These are phyloP conservation scores for Popillia japonica DNA, from an alignment of 1,140 invertebrate genomes.

Conservation along the genomic window DNA sequence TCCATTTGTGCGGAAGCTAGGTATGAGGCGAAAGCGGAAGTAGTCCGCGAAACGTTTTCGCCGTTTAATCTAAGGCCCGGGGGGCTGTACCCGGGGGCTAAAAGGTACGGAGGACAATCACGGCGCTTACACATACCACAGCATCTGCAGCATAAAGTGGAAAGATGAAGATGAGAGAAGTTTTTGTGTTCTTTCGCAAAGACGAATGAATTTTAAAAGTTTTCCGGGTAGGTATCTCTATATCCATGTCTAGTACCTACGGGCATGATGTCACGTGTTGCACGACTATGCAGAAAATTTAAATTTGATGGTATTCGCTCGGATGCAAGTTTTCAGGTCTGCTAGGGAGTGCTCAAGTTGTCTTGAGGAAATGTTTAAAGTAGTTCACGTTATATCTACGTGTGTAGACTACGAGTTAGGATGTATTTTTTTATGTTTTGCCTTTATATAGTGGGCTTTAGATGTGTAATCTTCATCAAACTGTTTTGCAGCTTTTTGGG, in stretches of 20 bases:
- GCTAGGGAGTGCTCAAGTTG: background rate
- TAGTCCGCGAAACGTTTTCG: conserved; percentile 25
- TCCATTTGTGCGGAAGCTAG: conserved; percentile 21
- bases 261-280: background rate
- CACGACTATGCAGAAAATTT: background rate
- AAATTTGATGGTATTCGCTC: background rate
- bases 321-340: background rate
- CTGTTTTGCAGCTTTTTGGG: no score
- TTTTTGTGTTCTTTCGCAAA: conserved; percentile 27
- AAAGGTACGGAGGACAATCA: conserved; percentile 5
- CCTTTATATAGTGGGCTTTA: no score
- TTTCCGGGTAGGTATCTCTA: background rate
- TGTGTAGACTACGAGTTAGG: background rate
- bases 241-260: background rate
- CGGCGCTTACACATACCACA: background rate
- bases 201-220: conserved; percentile 23
- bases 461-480: no score
- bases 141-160: conserved; percentile 13
- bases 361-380: background rate
- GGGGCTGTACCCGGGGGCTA: background rate
- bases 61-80: conserved; percentile 2
- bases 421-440: no score
- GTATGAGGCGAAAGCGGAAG: conserved; percentile 1
- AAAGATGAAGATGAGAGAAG: conserved; percentile 3
- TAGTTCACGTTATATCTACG: background rate